phyloP scores from a whole-genome alignment of 2,113 vertebrate species.

The Larimichthys polyactis region DNA sequence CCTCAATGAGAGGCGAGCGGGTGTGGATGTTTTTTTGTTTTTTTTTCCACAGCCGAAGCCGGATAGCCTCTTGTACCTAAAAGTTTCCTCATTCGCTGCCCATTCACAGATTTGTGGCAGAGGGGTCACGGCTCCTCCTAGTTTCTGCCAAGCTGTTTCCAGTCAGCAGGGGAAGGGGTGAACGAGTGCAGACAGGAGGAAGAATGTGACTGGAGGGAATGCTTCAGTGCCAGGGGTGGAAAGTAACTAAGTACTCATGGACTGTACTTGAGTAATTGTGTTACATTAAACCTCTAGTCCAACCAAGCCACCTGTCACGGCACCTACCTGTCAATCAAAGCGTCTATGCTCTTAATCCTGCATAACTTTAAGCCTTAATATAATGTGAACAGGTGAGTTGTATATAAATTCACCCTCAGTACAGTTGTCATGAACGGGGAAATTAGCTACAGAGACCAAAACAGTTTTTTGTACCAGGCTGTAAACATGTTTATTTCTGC shows the following conservation, averaged over 20 bases:
- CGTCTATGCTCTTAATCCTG: too few relatives aligned
- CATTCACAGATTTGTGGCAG: slow-evolving; percentile 66
- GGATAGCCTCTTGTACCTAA: slow-evolving; percentile 52
- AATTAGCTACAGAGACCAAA: too few relatives aligned
- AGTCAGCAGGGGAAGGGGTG: slow-evolving; percentile 59
- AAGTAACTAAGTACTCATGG: slow-evolving; percentile 18
- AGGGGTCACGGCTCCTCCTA: slow-evolving; percentile 51
- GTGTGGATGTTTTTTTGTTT: slow-evolving; percentile 43
- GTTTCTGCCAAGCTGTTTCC: slow-evolving; percentile 50
- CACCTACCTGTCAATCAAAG: too few relatives aligned
- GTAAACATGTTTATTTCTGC: too few relatives aligned
- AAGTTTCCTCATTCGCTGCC: slow-evolving; percentile 47
- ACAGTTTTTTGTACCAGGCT: too few relatives aligned
- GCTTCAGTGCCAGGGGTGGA: background rate
- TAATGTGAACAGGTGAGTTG: too few relatives aligned
- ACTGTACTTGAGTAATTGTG: background rate
- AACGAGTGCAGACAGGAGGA: slow-evolving; percentile 56
- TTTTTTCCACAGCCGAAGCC: slow-evolving; percentile 37
- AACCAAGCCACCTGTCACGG: too few relatives aligned
- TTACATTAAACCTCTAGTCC: too few relatives aligned
- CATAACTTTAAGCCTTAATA: too few relatives aligned
- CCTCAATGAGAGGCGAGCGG: slow-evolving; percentile 22
- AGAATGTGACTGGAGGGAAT: slow-evolving; percentile 56
- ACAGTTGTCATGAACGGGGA: too few relatives aligned
- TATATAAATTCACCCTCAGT: too few relatives aligned